Evolutionary conservation across 2,797 vertebrate species (phyloP), one percentile per base, ranked within the genome.

Genomic region (Podarcis lilfordi): DNA sequence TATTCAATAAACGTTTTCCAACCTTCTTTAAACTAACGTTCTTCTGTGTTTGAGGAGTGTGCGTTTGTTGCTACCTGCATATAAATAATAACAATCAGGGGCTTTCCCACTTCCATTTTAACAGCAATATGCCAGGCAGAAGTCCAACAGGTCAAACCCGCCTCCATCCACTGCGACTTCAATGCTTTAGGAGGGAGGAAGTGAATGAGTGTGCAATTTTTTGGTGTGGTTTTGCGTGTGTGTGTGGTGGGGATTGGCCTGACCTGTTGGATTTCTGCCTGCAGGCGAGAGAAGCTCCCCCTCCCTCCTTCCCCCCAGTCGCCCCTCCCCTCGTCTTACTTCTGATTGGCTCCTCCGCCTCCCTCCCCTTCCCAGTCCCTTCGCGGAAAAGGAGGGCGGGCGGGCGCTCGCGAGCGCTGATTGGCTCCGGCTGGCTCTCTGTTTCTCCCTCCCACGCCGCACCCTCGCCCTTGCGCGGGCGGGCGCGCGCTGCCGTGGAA

Each of bases 241-340:
- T 55, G 50, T 55, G 50, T 55, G 50, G 21, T 23, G 61, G 61
- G 17, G 61, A 23, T 64, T 64, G 19, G 45, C 85, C 80, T 32
- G 29, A 43, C 88, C 81, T 78, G 84, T 78, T 78, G 84, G 45
- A 66, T 19, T 7, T 43, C 84, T 7, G 59, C 84, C 74, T 64
- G 59, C n/a, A 8, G 13, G 71, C 3, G 50, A 3, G 13, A 55
- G 50, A 55, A 1, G 50, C 11, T 6, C 10, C 43, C 13, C 3
- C 43, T 25, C 13, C 23, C 37, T 4, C 6, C 37, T 6, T 5
- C 5, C 3, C 13, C 64, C 37, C 32, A 2, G 1, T 2, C 0
- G 3, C 77, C 2, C 43, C 2, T 1, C 5, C 8, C 45, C 0
- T 1, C 15, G 1, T 0, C 25, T 83, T 2, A 9, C 43, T 84